phyloP scores from a whole-genome alignment of 1,140 invertebrate genomes.

The Hycleus phaleratus region DNA sequence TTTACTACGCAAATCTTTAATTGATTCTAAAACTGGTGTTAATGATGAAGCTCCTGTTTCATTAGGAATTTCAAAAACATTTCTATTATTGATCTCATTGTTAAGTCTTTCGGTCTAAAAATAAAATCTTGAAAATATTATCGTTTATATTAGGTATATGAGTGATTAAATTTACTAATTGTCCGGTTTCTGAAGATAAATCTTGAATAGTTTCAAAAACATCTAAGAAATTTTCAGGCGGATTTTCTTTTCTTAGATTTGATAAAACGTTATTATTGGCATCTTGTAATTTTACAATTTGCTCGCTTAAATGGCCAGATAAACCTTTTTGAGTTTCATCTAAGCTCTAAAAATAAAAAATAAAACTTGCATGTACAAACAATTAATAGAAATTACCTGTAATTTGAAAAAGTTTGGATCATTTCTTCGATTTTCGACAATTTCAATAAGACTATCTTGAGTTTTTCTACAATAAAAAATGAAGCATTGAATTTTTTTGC shows the following conservation, averaged over 20 bases:
- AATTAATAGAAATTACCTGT: conserved; percentile 3
- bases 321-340: conserved; percentile 19
- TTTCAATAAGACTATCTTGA: conserved; percentile 14
- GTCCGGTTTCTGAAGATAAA: conserved; percentile 38
- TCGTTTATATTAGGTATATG: neutral
- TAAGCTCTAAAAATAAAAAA: neutral
- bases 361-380: neutral
- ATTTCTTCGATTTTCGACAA: neutral
- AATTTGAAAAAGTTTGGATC: conserved; percentile 1
- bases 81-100: conserved; percentile 7
- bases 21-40: conserved; percentile 16
- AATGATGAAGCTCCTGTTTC: conserved; percentile 1
- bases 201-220: conserved; percentile 38
- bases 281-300: conserved; percentile 31
- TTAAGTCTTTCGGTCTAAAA: conserved; percentile 41
- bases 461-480: conserved; percentile 5
- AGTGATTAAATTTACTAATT: conserved; percentile 38
- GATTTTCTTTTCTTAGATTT: conserved; percentile 19
- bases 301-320: conserved; percentile 19
- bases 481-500: neutral
- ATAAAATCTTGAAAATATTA: conserved; percentile 8
- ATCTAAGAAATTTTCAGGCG: conserved; percentile 19
- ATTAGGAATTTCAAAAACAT: conserved; percentile 1
- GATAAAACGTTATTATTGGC: conserved; percentile 25
- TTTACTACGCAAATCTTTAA: conserved; percentile 29